Evolutionary conservation across 2,888 invertebrate species (phyloP).

Genomic region (Xestia sexstrigata): DNA sequence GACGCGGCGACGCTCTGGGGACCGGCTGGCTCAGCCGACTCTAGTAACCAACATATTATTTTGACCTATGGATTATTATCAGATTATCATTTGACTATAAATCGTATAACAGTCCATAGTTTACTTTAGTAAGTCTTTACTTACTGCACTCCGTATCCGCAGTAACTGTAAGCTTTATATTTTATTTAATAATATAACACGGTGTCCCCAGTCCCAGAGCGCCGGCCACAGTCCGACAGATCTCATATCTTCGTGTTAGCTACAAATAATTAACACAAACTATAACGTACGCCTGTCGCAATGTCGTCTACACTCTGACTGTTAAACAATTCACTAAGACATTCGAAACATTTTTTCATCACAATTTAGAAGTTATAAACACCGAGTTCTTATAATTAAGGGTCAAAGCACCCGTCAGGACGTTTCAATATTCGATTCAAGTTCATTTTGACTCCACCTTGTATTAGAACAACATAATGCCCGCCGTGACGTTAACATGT

Average conservation of each 20-base stretch:
- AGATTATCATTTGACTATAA: slow-evolving; percentile 10
- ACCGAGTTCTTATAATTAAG: slow-evolving; percentile 65
- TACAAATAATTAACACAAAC: slow-evolving; percentile 75
- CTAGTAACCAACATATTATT: slow-evolving; percentile 5
- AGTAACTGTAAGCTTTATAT: slow-evolving; percentile 30
- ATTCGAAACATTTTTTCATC: slow-evolving; percentile 57
- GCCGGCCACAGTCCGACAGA: slow-evolving; percentile 61
- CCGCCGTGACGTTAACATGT: background rate
- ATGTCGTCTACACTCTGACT: slow-evolving; percentile 64
- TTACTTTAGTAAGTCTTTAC: slow-evolving; percentile 5
- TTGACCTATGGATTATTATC: slow-evolving; percentile 2
- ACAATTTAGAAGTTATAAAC: slow-evolving; percentile 58
- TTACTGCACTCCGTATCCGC: slow-evolving; percentile 34
- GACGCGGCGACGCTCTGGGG: slow-evolving; percentile 33
- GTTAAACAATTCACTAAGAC: slow-evolving; percentile 19
- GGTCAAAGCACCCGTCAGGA: slow-evolving; percentile 67
- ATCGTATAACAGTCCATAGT: slow-evolving; percentile 19
- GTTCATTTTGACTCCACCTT: slow-evolving; percentile 35
- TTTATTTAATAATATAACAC: slow-evolving; percentile 1
- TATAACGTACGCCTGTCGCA: slow-evolving; percentile 58
- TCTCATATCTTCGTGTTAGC: slow-evolving; percentile 78
- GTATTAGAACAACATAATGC: background rate
- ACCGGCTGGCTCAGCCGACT: slow-evolving; percentile 9
- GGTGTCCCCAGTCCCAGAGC: slow-evolving; percentile 50
- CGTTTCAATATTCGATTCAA: slow-evolving; percentile 68